Conservation (phyloP, 2,113 vertebrate genomes). For the Anseranas semipalmata region DNA sequence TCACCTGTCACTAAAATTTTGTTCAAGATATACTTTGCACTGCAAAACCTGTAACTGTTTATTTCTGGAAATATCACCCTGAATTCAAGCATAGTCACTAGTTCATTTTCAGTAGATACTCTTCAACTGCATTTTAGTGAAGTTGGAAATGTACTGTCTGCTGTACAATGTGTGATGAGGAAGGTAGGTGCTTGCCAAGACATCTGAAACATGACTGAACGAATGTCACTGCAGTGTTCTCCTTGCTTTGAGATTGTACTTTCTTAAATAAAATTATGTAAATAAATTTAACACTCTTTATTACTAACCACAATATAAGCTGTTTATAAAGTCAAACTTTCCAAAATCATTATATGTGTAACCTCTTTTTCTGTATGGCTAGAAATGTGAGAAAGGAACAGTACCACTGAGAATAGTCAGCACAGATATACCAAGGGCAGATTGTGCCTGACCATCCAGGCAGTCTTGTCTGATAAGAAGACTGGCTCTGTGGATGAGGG, state of each 20-base stretch:
- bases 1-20: not conserved
- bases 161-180: not conserved
- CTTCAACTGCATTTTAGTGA: not conserved
- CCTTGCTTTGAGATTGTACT: not conserved
- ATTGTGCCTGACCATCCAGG: not conserved
- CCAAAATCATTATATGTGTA: not conserved
- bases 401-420: not conserved
- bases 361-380: not conserved
- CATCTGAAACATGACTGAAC: not conserved
- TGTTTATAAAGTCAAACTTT: not conserved
- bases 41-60: not conserved
- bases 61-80: not conserved
- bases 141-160: not conserved
- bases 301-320: not conserved
- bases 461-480: not conserved
- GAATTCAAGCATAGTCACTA: not conserved
- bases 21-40: not conserved
- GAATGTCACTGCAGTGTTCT: not conserved
- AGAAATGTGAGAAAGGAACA: not conserved
- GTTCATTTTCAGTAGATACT: not conserved
- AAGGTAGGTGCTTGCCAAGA: not conserved
- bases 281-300: not conserved
- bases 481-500: not conserved
- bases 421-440: not conserved
- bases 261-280: not conserved